These are phyloP conservation scores for Ostrea edulis DNA, from an alignment of 1,140 invertebrate species.

Conservation along the genomic window DNA sequence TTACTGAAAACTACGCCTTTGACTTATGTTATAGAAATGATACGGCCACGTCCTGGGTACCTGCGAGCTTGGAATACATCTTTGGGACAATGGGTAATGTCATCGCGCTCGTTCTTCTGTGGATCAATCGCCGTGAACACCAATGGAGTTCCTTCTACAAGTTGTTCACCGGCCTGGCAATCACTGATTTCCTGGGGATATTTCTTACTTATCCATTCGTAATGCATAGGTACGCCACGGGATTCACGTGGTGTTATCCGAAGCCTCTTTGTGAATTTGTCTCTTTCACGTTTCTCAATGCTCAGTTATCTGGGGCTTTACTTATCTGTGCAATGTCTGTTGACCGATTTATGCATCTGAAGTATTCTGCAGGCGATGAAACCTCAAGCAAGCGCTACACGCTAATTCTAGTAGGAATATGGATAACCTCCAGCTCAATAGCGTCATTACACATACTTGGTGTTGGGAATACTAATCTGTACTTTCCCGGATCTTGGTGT, in stretches of 20 bases:
- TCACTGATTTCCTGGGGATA: neutral
- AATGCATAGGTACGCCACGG: neutral
- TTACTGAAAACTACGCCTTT: neutral
- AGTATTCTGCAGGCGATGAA: neutral
- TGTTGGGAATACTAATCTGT: neutral
- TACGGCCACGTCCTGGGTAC: neutral
- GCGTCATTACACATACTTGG: neutral
- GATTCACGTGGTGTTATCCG: constrained; percentile 6
- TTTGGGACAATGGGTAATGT: neutral
- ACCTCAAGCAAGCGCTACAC: neutral
- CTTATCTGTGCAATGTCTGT: constrained; percentile 8
- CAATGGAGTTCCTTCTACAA: neutral
- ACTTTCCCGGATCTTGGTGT: constrained; percentile 30
- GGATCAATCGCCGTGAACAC: constrained; percentile 3
- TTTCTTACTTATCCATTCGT: constrained; percentile 35
- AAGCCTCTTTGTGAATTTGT: constrained; percentile 24
- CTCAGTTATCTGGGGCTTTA: neutral
- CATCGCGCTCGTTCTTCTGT: neutral
- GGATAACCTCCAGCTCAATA: neutral
- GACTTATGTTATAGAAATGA: neutral
- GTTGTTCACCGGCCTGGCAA: neutral
- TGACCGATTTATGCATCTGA: neutral
- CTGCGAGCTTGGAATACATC: neutral
- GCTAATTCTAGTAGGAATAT: neutral
- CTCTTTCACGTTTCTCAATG: constrained; percentile 6